Evolutionary conservation across 2,797 vertebrate genomes (phyloP).

Genomic region (Sebastes steindachneri): DNA sequence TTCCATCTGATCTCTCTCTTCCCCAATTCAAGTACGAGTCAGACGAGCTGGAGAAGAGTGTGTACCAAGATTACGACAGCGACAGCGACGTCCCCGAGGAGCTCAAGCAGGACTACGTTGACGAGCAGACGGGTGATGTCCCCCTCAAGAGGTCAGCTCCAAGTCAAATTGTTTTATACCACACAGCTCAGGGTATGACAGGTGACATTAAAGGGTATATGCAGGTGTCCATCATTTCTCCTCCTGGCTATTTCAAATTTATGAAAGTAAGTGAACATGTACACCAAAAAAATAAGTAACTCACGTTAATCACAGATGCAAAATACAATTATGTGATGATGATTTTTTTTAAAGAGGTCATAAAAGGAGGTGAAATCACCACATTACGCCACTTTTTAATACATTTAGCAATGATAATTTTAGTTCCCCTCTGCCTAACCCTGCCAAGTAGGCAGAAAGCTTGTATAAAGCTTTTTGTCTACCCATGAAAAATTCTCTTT

Average conservation of each 20-base stretch:
- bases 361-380: constrained; percentile 21
- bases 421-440: constrained; percentile 38
- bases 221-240: not conserved
- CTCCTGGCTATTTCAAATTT: not conserved
- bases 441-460: constrained; percentile 24
- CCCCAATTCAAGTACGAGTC: constrained; percentile 90
- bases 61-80: constrained; percentile 97
- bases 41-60: constrained; percentile 96
- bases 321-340: not conserved
- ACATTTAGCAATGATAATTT: constrained; percentile 29
- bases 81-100: constrained; percentile 98
- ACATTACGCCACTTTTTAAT: constrained; percentile 5
- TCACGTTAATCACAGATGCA: not conserved
- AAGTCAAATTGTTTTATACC: not conserved
- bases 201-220: not conserved
- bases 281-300: not conserved
- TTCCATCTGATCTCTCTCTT: not conserved
- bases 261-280: not conserved
- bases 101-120: constrained; percentile 96
- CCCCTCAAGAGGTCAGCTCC: constrained; percentile 93
- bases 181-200: not conserved
- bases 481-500: constrained; percentile 33
- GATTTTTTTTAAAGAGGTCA: not conserved
- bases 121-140: constrained; percentile 95
- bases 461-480: constrained; percentile 27